phyloP scores from a whole-genome alignment of 2,797 vertebrate species.

The Glyptemys insculpta region DNA sequence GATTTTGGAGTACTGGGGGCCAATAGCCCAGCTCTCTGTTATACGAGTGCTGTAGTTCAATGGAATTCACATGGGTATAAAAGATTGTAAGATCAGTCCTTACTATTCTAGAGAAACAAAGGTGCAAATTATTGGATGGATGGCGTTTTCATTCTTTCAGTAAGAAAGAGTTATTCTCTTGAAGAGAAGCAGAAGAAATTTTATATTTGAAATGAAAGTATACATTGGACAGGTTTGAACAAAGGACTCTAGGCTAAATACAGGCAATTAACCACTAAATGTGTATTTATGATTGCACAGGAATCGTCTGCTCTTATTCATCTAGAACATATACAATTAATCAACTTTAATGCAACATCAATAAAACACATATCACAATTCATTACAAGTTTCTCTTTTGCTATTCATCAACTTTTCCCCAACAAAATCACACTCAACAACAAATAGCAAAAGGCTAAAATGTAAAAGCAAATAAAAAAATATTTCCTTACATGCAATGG shows the following conservation, averaged over 20 bases:
- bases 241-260: background rate
- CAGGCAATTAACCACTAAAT: background rate
- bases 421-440: conserved; percentile 32
- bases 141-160: background rate
- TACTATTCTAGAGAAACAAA: background rate
- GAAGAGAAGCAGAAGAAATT: background rate
- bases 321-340: background rate
- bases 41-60: background rate
- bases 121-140: background rate
- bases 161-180: background rate
- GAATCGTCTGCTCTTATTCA: background rate
- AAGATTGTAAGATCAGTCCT: background rate
- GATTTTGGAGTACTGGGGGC: background rate
- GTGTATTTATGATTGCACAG: background rate
- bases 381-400: background rate
- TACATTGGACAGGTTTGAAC: background rate
- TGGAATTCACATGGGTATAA: background rate
- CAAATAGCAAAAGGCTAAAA: conserved; percentile 61
- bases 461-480: conserved; percentile 71
- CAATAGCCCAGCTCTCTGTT: background rate
- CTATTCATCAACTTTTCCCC: background rate
- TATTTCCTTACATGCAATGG: conserved; percentile 86
- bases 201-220: background rate
- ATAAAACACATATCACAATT: background rate
- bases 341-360: background rate